Conservation (phyloP, 2,888 invertebrate genomes). For the Limnephilus lunatus region DNA sequence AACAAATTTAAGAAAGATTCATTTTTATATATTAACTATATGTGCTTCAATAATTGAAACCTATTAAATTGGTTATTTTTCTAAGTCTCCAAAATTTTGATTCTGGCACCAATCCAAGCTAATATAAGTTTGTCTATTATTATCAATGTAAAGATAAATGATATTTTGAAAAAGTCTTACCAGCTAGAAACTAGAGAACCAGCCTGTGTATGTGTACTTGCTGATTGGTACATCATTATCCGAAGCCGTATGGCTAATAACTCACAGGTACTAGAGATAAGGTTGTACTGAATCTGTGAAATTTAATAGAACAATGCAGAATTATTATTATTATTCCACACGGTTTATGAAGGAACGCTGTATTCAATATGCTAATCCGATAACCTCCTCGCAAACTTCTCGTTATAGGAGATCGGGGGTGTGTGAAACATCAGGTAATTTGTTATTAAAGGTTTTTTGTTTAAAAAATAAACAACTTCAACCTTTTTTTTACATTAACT, state of each 20-base stretch:
- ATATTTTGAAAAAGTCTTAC: background rate
- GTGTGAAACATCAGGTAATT: background rate
- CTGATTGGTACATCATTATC: background rate
- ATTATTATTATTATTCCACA: slow-evolving; percentile 8
- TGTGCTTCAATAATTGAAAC: too few relatives aligned
- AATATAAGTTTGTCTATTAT: background rate
- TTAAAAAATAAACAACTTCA: background rate
- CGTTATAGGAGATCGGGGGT: background rate
- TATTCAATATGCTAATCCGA: slow-evolving; percentile 29
- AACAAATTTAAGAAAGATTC: too few relatives aligned
- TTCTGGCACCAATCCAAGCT: too few relatives aligned
- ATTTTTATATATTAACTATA: too few relatives aligned
- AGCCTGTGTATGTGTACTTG: background rate
- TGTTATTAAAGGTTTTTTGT: background rate
- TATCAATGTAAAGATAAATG: background rate
- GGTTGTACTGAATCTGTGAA: slow-evolving; percentile 15
- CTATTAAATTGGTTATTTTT: too few relatives aligned
- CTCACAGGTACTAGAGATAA: background rate
- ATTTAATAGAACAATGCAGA: slow-evolving; percentile 34
- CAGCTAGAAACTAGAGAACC: background rate
- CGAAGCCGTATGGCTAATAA: background rate
- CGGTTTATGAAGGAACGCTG: slow-evolving; percentile 2
- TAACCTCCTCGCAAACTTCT: background rate
- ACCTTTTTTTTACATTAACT: too few relatives aligned
- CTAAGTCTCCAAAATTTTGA: too few relatives aligned